Evolutionary conservation across 2,797 vertebrate genomes (phyloP).

Genomic region (Valencia hispanica): DNA sequence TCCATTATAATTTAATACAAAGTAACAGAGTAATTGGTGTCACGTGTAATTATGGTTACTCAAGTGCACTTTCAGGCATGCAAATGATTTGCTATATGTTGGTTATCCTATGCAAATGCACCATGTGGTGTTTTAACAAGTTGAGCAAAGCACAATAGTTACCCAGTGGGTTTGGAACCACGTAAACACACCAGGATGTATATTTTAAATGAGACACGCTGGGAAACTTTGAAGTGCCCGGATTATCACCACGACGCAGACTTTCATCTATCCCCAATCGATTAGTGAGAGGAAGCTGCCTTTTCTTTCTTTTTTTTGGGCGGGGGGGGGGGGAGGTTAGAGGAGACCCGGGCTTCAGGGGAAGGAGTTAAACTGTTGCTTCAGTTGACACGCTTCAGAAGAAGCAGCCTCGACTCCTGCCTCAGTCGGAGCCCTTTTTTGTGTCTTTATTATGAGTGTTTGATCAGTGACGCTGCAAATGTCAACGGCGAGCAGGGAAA

Average conservation of each 20-base stretch:
- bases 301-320: slow-evolving; percentile 10
- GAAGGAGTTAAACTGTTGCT: slow-evolving; percentile 52
- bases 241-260: slow-evolving; percentile 43
- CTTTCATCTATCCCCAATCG: slow-evolving; percentile 43
- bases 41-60: slow-evolving; percentile 99
- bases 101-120: slow-evolving; percentile 98
- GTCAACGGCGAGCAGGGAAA: slow-evolving; percentile 50
- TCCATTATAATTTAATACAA: slow-evolving; percentile 99
- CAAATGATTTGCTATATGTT: slow-evolving; percentile 98
- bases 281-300: slow-evolving; percentile 33
- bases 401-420: slow-evolving; percentile 1
- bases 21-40: slow-evolving; percentile 99
- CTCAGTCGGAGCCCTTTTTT: slow-evolving; percentile 4
- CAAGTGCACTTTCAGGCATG: slow-evolving; percentile 99
- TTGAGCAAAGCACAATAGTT: slow-evolving; percentile 74
- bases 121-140: slow-evolving; percentile 88
- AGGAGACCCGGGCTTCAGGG: not conserved
- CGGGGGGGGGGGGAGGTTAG: not conserved
- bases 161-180: slow-evolving; percentile 45
- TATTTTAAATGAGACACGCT: slow-evolving; percentile 36
- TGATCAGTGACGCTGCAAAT: slow-evolving; percentile 60
- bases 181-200: slow-evolving; percentile 39
- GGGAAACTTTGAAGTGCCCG: slow-evolving; percentile 60
- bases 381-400: slow-evolving; percentile 13
- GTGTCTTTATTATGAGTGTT: slow-evolving; percentile 49